Base-by-base conservation (phyloP, 2,797 vertebrate genomes). In the Stomatorhinus walkeri region DNA sequence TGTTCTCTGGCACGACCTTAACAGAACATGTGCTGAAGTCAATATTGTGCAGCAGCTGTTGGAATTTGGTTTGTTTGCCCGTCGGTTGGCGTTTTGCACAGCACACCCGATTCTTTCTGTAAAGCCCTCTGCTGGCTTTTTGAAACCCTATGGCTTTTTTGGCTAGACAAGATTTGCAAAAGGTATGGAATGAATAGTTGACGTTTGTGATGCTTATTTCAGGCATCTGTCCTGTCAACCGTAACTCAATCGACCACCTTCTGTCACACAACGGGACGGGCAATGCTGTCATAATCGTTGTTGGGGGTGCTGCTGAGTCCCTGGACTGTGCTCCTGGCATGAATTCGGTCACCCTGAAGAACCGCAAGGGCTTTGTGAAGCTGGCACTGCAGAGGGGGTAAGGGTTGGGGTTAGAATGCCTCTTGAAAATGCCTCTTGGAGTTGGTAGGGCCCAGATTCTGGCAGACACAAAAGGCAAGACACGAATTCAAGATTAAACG, bases 161-260 rank as follows among this genome's bases (percentile, higher is more conserved):
- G 64, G 24, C 64, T 32, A 32, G 28, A 87, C 43, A 87, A 7
- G 72, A 79, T 79, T 68, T 32, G 4, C 64, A 68, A 72, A 72
- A 86, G 14, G 22, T 40, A 10, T 0, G 7, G 49, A n/a, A 19
- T 59, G 5, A 59, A 32, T 12, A 59, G 16, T 87, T 14, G 8
- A 24, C 3, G 3, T 51, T 85, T 85, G 3, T 49, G 43, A 49
- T 85, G 9, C 4, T 14, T 12, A n/a, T 88, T 6, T 4, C 92
- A 99, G 98, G 98, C 87, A 98, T 99, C 91, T 98, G 97, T 90
- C 98, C 98, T 0, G 98, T 99, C 89, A 98, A 97, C 92, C 96
- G 92, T 32, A 97, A 99, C 92, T 98, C 97, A 88, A 99, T 99
- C 0, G 97, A 99, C 92, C 99, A 97, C 93, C 95, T 99, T 91